Evolutionary conservation across 2,113 vertebrate species (phyloP), one percentile per base, ranked within the genome.

Genomic region (Asarcornis scutulata): DNA sequence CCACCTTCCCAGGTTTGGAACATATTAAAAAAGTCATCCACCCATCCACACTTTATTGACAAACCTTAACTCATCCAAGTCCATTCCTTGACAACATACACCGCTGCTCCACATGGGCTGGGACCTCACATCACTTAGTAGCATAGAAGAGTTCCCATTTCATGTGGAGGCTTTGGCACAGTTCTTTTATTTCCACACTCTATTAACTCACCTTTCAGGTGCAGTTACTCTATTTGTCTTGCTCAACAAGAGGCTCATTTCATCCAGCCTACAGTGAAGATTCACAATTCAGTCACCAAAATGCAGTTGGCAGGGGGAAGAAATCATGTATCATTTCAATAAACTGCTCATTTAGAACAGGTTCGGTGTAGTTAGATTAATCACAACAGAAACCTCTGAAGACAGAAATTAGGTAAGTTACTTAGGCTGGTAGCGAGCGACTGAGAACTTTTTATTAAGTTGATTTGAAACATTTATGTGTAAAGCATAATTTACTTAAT

Each of bases 401-500:
- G 89, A 63, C 27, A 82, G 63, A 75, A 83, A 88, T 52, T 71
- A 42, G n/a, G 67, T 36, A 60, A 58, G 69, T 82, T 93, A 46
- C 53, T 58, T 21, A 17, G 44, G 36, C 53, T 40, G 55, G 44
- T 69, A 34, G 31, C 22, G 29, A 87, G 40, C 22, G 44, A 68
- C 58, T 75, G 93, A 71, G 71, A 83, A 63, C 25, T 86, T 93
- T 75, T 88, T 80, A 91, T 94, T 79, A 90, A 79, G 20, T 82
- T 74, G 56, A 74, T 92, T 64, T 76, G 76, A 96, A 94, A 91
- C 58, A 83, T 91, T 83, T 77, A 78, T 88, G 69, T 63, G 31
- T 76, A 82, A 91, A 81, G 20, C 4, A 5, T 80, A 86, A 44
- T 91, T 89, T 81, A 79, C 50, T 84, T 92, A 89, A 83, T 95